Evolutionary conservation across 2,888 invertebrate genomes (phyloP).

Genomic region (Diarsia rubi): DNA sequence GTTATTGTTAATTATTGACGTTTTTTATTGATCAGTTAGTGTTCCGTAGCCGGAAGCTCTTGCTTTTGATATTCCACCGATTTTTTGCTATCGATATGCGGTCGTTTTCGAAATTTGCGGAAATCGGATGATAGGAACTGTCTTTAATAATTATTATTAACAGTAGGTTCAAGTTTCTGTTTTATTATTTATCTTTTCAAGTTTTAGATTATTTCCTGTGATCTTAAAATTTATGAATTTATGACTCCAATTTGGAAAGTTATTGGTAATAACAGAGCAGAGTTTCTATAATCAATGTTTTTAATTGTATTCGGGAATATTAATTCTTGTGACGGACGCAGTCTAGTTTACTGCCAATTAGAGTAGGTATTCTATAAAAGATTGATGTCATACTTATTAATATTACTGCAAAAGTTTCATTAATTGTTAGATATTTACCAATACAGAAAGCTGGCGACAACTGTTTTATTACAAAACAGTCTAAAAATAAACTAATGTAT

Average conservation of each 20-base stretch:
- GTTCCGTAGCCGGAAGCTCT: conserved; percentile 43
- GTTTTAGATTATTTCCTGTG: conserved; percentile 59
- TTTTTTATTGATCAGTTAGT: conserved; percentile 46
- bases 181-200: conserved; percentile 37
- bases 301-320: conserved; percentile 1
- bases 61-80: conserved; percentile 56
- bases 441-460: background rate
- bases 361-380: conserved; percentile 9
- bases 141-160: conserved; percentile 33
- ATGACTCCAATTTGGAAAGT: conserved; percentile 43
- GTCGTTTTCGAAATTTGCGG: conserved; percentile 59
- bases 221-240: conserved; percentile 49
- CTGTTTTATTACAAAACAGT: conserved; percentile 1
- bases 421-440: conserved; percentile 3
- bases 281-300: conserved; percentile 23
- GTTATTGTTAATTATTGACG: conserved; percentile 55
- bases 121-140: conserved; percentile 32
- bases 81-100: conserved; percentile 28
- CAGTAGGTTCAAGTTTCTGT: conserved; percentile 20
- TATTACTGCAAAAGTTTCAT: background rate
- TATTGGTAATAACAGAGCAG: conserved; percentile 31
- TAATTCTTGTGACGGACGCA: conserved; percentile 15
- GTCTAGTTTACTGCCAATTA: conserved; percentile 28
- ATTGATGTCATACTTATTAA: conserved; percentile 20
- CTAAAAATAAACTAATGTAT: background rate